phyloP scores from a whole-genome alignment of 2,113 vertebrate genomes.

The Oxygymnocypris stewartii region DNA sequence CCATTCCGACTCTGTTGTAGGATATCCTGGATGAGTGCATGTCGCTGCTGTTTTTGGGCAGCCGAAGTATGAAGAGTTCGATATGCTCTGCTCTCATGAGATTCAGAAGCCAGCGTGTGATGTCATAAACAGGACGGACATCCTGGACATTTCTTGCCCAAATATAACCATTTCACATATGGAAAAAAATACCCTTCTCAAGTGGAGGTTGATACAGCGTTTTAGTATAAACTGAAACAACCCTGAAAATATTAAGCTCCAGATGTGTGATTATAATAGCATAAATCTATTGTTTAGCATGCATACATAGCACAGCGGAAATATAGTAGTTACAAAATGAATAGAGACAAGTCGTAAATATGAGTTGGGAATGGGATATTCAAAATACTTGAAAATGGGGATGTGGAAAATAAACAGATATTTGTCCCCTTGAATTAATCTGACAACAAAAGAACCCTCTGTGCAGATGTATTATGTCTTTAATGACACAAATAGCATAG shows the following conservation, averaged over 20 bases:
- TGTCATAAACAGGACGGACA: conserved; percentile 56
- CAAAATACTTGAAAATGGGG: background rate
- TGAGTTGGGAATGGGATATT: background rate
- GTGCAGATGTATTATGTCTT: conserved; percentile 26
- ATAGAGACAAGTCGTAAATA: background rate
- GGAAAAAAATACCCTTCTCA: conserved; percentile 5
- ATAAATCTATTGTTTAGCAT: background rate
- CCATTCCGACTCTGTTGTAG: conserved; percentile 45
- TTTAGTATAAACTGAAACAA: background rate
- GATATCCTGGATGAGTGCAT: conserved; percentile 61
- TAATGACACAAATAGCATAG: conserved; percentile 17
- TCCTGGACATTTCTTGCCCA: conserved; percentile 45
- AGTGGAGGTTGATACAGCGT: background rate
- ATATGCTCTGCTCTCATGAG: conserved; percentile 32
- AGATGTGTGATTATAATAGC: background rate
- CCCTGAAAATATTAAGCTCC: background rate
- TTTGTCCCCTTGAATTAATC: conserved; percentile 34
- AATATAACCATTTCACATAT: conserved; percentile 42
- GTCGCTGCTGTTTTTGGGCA: conserved; percentile 42
- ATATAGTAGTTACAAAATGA: background rate
- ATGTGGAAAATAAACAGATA: background rate
- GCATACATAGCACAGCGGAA: background rate
- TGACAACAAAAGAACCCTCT: conserved; percentile 13
- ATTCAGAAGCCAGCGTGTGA: conserved; percentile 23
- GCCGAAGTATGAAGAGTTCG: conserved; percentile 44